Base-by-base conservation (phyloP, 2,797 vertebrate genomes). In the Sebastes itinus region DNA sequence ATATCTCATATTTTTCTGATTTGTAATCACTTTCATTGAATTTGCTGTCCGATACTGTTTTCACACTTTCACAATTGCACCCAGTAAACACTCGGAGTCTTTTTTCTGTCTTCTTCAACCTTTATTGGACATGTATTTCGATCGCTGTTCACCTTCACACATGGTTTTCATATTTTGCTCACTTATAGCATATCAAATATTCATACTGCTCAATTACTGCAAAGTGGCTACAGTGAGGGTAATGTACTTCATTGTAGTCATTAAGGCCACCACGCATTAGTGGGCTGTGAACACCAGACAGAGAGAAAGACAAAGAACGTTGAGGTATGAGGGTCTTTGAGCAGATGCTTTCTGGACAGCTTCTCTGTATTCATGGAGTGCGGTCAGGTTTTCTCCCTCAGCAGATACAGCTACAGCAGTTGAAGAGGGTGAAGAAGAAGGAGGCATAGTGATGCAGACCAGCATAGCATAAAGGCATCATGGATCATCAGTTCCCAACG, bases 401-500 rank as follows among this genome's bases (percentile, higher is more conserved):
- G 81, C 82, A 91, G 66, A 82, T 86, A 80, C 75, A 70, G 60
- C 74, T 68, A 18, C 63, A 81, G 80, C 58, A 65, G 71, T 84
- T 69, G 80, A 82, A 64, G 70, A 74, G 5, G 68, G 35, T 61
- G 82, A 77, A 82, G 74, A 83, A 79, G 81, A 72, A 71, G 60
- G 71, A 71, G 60, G 71, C 68, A 84, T 78, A 79, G 75, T 89
- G 75, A 87, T 85, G 84, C 75, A 87, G 82, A 88, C 54, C 42
- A 74, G 82, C 76, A 66, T 72, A 65, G 68, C 73, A 92, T 89
- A 92, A 95, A 94, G 80, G 78, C 90, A 93, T 95, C 89, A 94
- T 94, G 92, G 93, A 95, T 94, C 93, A 95, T 85, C 88, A 93
- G 92, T 90, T 94, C 76, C 77, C 67, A 87, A 82, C 80, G 70